These are phyloP conservation scores for rat (Rattus norvegicus) DNA, from an alignment of 2,113 vertebrate genomes.

Conservation along the genomic window DNA sequence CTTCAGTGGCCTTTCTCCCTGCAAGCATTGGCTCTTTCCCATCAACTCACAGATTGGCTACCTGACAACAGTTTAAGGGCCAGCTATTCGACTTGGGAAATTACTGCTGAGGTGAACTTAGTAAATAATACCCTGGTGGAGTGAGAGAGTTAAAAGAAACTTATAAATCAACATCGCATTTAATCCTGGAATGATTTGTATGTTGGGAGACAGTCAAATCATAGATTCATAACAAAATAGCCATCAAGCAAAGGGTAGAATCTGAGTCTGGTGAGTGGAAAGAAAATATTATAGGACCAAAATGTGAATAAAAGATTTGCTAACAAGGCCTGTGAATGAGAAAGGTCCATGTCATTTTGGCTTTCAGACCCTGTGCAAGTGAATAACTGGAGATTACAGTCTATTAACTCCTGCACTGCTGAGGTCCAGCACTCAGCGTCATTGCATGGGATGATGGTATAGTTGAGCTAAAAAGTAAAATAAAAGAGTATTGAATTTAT, in stretches of 20 bases:
- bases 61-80: neutral
- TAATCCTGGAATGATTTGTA: constrained; percentile 40
- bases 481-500: neutral
- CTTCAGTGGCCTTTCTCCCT: constrained; percentile 24
- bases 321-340: neutral
- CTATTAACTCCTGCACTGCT: neutral
- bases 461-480: constrained; percentile 16
- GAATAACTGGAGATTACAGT: neutral
- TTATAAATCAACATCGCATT: constrained; percentile 39
- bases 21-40: constrained; percentile 39
- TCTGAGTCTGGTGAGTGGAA: neutral
- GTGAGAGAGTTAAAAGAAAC: constrained; percentile 63
- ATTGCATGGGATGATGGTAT: neutral
- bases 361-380: neutral
- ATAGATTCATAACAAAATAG: constrained; percentile 42
- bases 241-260: constrained; percentile 40
- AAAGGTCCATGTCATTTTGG: neutral
- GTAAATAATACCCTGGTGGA: neutral
- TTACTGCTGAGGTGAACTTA: neutral
- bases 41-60: constrained; percentile 29
- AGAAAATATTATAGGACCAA: neutral
- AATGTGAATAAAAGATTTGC: neutral
- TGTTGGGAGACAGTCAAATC: constrained; percentile 31
- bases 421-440: neutral
- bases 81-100: constrained; percentile 17